A percentile compares a stretch with the other conserved stretches of the same genome.
phyloP scores from a whole-genome alignment of 2,888 invertebrate genomes.

The Tenthredo notha region DNA sequence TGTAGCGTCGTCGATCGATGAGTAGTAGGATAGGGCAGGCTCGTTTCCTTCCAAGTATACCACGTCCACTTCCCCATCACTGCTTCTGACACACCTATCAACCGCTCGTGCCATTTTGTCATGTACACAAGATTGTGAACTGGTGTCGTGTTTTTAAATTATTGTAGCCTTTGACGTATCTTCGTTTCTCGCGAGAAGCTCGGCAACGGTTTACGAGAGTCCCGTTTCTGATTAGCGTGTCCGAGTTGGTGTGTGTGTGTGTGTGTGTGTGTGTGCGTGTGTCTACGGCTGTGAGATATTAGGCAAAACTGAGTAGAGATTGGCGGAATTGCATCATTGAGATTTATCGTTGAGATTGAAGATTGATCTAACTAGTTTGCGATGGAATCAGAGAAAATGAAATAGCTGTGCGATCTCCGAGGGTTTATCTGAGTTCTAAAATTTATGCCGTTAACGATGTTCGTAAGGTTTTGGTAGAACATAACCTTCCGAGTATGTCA shows the following conservation, averaged over 20 bases:
- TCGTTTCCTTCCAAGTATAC: slow-evolving; percentile 48
- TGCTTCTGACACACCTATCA: background rate
- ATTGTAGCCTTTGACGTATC: background rate
- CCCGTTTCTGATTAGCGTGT: background rate
- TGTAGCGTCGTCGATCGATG: slow-evolving; percentile 69
- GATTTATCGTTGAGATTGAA: background rate
- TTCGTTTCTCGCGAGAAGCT: background rate
- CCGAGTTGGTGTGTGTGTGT: background rate
- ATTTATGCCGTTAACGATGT: background rate
- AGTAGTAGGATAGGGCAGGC: slow-evolving; percentile 63
- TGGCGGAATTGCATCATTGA: background rate
- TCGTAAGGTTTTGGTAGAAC: background rate
- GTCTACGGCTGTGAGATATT: background rate
- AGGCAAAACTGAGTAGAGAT: background rate
- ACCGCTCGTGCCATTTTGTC: slow-evolving; percentile 23
- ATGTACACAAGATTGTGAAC: background rate
- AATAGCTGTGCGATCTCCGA: background rate
- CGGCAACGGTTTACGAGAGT: background rate
- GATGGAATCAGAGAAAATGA: background rate
- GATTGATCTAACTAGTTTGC: background rate
- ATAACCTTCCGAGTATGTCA: background rate
- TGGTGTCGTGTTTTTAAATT: background rate
- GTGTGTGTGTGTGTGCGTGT: background rate
- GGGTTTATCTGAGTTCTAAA: background rate
- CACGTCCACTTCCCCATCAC: background rate